Conservation (phyloP, 1,140 invertebrate species). For the Macrotrachela quadricornifera region DNA sequence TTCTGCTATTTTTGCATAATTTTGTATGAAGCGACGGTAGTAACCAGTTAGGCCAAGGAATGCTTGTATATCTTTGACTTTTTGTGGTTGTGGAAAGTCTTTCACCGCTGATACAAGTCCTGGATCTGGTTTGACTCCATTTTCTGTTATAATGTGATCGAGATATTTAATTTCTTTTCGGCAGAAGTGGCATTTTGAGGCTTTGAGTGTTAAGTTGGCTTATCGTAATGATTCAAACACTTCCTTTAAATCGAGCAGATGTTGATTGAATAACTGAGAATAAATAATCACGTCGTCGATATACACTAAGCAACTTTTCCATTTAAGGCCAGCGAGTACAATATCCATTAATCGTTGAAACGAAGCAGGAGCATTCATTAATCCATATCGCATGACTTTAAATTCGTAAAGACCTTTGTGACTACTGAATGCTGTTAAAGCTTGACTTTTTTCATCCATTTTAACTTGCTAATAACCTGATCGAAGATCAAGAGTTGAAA, state of each 20-base stretch:
- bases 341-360: conserved; percentile 1
- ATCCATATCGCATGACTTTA: conserved; percentile 10
- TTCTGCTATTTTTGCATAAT: too few relatives aligned
- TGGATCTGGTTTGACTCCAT: background rate
- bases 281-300: too few relatives aligned
- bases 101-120: background rate
- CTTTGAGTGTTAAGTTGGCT: background rate
- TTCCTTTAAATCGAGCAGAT: background rate
- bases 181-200: background rate
- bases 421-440: background rate
- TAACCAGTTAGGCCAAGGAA: too few relatives aligned
- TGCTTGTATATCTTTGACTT: background rate
- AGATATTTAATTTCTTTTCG: background rate
- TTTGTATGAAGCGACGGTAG: too few relatives aligned
- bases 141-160: background rate
- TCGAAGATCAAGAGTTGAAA: conserved; percentile 1
- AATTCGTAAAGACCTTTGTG: conserved; percentile 1
- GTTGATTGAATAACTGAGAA: too few relatives aligned
- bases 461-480: background rate
- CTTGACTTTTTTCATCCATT: background rate
- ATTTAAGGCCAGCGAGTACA: too few relatives aligned
- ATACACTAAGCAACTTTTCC: too few relatives aligned
- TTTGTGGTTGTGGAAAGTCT: background rate
- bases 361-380: conserved; percentile 8
- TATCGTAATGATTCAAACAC: background rate